A percentile compares a stretch with the other conserved stretches of the same genome.
phyloP scores from a whole-genome alignment of 2,888 invertebrate species.

The Pheosia tremula region DNA sequence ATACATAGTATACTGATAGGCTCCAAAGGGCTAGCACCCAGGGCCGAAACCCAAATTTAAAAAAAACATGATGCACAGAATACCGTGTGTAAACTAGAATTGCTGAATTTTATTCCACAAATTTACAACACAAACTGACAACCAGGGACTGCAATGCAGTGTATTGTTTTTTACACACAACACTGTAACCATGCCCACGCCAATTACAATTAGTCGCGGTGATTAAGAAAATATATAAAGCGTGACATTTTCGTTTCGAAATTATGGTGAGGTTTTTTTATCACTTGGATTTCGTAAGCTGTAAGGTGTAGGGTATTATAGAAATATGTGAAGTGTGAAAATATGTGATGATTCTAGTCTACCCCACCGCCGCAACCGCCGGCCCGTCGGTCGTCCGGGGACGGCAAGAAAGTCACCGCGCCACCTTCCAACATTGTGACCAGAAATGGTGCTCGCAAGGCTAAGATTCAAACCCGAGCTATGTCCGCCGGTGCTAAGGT shows the following conservation, averaged over 20 bases:
- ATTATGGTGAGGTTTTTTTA: slow-evolving; percentile 22
- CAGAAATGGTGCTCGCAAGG: slow-evolving; percentile 85
- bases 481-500: slow-evolving; percentile 82
- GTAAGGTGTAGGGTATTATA: not conserved
- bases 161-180: not conserved
- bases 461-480: slow-evolving; percentile 87
- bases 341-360: slow-evolving; percentile 1
- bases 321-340: not conserved
- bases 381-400: slow-evolving; percentile 60
- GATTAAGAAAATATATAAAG: not conserved
- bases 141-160: too few species aligned
- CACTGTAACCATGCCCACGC: not conserved
- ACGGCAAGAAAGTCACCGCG: slow-evolving; percentile 63
- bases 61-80: too few species aligned
- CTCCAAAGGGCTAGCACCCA: too few species aligned
- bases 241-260: not conserved
- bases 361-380: slow-evolving; percentile 55
- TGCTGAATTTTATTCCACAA: too few species aligned
- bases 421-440: slow-evolving; percentile 82
- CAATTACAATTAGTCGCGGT: not conserved
- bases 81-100: too few species aligned
- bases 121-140: too few species aligned
- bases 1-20: too few species aligned
- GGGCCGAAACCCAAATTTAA: too few species aligned
- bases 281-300: slow-evolving; percentile 21